A percentile compares a stretch with the other conserved stretches of the same genome.
Evolutionary conservation across 2,113 vertebrate genomes (phyloP).

Genomic region (Nesoenas mayeri): DNA sequence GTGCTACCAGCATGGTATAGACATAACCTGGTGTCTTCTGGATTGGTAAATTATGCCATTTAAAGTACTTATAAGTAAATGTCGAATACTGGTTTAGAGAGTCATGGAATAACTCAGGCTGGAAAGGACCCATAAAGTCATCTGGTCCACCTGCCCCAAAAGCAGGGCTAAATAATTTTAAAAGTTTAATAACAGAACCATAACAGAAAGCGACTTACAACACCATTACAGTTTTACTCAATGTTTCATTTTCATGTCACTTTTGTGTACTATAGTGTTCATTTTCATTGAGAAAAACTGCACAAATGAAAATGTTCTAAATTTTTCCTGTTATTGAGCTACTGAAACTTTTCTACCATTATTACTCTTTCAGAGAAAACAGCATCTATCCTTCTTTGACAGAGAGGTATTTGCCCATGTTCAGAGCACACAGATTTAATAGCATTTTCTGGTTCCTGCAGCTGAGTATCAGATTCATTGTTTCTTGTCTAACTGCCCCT

Average conservation of each 20-base stretch:
- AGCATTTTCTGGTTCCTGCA: neutral
- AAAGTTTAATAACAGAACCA: neutral
- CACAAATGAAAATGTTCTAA: neutral
- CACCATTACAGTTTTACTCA: neutral
- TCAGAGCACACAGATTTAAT: neutral
- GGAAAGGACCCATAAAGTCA: neutral
- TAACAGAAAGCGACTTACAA: neutral
- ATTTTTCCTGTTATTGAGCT: neutral
- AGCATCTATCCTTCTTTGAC: neutral
- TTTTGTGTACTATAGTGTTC: neutral
- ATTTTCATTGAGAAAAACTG: neutral
- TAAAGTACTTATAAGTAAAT: neutral
- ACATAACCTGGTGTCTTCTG: neutral
- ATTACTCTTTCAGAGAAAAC: neutral
- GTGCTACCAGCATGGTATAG: neutral
- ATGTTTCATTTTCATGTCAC: neutral
- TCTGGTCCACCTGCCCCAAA: neutral
- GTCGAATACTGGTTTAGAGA: neutral
- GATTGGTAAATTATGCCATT: neutral
- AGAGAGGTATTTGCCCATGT: neutral
- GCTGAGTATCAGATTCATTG: neutral
- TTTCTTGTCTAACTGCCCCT: neutral
- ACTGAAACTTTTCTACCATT: neutral
- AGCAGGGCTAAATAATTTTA: neutral
- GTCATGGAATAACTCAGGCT: neutral